A percentile compares a stretch with the other conserved stretches of the same genome.
These are phyloP conservation scores for Enteromius argenteus DNA, from an alignment of 2,797 vertebrate species.

Conservation along the genomic window DNA sequence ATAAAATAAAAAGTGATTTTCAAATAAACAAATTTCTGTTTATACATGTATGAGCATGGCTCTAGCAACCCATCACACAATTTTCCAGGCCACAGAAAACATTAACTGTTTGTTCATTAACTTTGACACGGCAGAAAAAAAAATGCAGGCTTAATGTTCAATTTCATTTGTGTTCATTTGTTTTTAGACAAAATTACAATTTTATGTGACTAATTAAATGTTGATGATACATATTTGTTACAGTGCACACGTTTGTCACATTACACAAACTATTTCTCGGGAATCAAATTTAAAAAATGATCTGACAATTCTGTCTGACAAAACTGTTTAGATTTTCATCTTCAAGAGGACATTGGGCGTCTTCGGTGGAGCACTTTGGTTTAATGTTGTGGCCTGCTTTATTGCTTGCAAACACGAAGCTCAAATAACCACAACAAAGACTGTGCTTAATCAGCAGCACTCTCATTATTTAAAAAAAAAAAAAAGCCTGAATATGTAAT, in stretches of 20 bases:
- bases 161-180: neutral
- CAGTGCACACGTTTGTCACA: neutral
- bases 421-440: slow-evolving; percentile 20
- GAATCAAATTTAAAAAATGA: neutral
- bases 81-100: neutral
- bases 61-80: neutral
- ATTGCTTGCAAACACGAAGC: neutral
- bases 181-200: slow-evolving; percentile 6
- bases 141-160: neutral
- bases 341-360: neutral
- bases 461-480: slow-evolving; percentile 29
- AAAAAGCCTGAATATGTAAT: slow-evolving; percentile 24
- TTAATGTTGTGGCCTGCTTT: neutral
- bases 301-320: neutral
- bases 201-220: neutral
- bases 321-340: neutral
- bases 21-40: neutral
- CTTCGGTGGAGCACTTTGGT: neutral
- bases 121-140: neutral
- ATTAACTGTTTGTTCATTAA: neutral
- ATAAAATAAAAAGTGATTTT: neutral
- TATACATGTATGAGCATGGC: neutral
- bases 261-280: neutral
- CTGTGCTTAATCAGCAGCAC: neutral
- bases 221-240: neutral